These are phyloP conservation scores for Oreocharis arfaki DNA, from an alignment of 2,113 vertebrate genomes.

Conservation along the genomic window DNA sequence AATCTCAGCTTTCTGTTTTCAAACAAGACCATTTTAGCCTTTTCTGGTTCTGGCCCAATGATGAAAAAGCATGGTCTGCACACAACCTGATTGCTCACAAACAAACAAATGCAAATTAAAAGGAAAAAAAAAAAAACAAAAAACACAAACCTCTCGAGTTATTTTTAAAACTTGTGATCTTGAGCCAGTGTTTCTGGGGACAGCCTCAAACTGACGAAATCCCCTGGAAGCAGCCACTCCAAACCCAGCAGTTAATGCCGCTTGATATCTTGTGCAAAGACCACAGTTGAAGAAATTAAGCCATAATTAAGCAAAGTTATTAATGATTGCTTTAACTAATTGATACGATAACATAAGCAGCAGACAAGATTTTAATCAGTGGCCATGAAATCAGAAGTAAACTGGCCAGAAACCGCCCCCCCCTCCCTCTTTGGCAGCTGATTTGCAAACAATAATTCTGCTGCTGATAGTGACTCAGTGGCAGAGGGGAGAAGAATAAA, in stretches of 20 bases:
- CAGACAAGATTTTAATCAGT: not conserved
- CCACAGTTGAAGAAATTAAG: conserved; percentile 29
- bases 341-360: not conserved
- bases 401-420: not conserved
- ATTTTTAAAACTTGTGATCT: conserved; percentile 46
- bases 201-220: not conserved
- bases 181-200: conserved; percentile 28
- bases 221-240: not conserved
- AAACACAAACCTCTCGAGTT: not conserved
- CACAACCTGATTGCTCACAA: not conserved
- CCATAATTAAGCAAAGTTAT: conserved; percentile 11
- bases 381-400: conserved; percentile 22
- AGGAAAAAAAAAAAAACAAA: not conserved
- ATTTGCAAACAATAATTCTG: conserved; percentile 32
- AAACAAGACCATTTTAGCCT: not conserved
- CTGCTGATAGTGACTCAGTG: not conserved
- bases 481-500: conserved; percentile 15
- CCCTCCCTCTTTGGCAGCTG: not conserved
- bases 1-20: not conserved
- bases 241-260: not conserved
- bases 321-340: conserved; percentile 34
- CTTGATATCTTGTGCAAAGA: conserved; percentile 7
- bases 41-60: not conserved
- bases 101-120: conserved; percentile 18
- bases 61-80: not conserved